phyloP scores from a whole-genome alignment of 2,113 vertebrate genomes.

The Antechinus stuartii region DNA sequence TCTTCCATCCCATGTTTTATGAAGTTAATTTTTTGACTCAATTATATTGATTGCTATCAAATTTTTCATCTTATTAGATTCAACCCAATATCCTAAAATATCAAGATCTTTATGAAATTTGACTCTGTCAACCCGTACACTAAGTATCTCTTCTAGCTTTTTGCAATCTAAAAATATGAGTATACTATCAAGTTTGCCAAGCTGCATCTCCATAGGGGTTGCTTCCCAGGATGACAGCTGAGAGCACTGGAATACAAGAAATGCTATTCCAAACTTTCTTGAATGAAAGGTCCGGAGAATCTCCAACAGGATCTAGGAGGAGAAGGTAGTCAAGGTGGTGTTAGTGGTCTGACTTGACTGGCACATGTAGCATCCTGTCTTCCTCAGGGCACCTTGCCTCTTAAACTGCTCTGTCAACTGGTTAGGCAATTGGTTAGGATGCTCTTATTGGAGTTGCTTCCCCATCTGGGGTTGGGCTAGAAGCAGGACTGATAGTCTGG shows the following conservation, averaged over 20 bases:
- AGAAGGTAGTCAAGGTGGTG: neutral
- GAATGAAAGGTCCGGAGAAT: neutral
- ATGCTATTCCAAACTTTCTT: neutral
- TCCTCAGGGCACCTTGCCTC: neutral
- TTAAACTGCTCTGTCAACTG: neutral
- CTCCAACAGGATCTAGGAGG: neutral
- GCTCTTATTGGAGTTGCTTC: neutral
- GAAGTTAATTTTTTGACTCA: neutral
- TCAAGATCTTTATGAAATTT: neutral
- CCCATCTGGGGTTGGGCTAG: neutral
- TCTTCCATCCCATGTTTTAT: neutral
- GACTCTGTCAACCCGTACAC: neutral
- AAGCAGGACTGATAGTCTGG: neutral
- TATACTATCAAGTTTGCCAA: neutral
- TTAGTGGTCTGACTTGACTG: neutral
- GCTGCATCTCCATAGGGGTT: neutral
- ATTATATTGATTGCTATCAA: neutral
- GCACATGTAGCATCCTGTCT: neutral
- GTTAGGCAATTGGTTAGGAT: neutral
- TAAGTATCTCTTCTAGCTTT: neutral
- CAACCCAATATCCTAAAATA: neutral
- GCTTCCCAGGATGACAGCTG: neutral
- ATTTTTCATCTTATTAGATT: neutral
- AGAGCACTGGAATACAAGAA: neutral
- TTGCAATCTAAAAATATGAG: neutral